Base-by-base conservation (phyloP, 2,888 invertebrate species). In the Erebia aethiops region DNA sequence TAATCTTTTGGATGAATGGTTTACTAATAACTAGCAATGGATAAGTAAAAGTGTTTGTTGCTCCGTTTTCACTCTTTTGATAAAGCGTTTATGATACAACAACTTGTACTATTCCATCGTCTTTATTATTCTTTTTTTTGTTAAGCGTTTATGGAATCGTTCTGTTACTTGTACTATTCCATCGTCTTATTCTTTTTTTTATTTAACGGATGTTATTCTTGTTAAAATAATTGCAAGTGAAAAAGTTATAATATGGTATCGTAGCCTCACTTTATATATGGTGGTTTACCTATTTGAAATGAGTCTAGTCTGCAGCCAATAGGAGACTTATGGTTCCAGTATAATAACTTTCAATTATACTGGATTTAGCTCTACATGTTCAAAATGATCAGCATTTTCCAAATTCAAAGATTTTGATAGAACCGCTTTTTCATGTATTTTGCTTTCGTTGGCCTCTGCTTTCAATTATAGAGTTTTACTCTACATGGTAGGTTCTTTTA, bases 21-120 rank as follows among this genome's bases (percentile, higher is more conserved):
- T 26, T 41, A 54, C 13, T 14, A 2, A 54, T 10, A 51, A 62
- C 21, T 13, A 63, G 64, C 71, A 56, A 73, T 73, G 73, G 26
- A 63, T 26, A 18, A 11, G 35, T 57, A 41, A 57, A 54, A 16
- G 13, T 7, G 9, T 51, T n/a, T 54, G 41, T 43, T 41, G 13
- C 41, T 43, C 4, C 9, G 16, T 43, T 60, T 43, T 18, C 43
- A 35, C 5, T 35, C 7, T 7, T 35, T 35, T 14, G 7, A 61
- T 41, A 46, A 13, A 61, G 26, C 14, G 41, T 16, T 41, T 41
- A 60, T 18, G 61, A 46, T 51, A 67, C n/a, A n/a, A n/a, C n/a
- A n/a, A n/a, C 66, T 71, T 18, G 67, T 35, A 68, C n/a, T 16
- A 61, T 21, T 16, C 43, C 60, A 16, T 8, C 3, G 13, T 35